A percentile compares a stretch with the other conserved stretches of the same genome.
These are phyloP conservation scores for Neoitamus cyanurus DNA, from an alignment of 2,888 invertebrate species.

Conservation along the genomic window DNA sequence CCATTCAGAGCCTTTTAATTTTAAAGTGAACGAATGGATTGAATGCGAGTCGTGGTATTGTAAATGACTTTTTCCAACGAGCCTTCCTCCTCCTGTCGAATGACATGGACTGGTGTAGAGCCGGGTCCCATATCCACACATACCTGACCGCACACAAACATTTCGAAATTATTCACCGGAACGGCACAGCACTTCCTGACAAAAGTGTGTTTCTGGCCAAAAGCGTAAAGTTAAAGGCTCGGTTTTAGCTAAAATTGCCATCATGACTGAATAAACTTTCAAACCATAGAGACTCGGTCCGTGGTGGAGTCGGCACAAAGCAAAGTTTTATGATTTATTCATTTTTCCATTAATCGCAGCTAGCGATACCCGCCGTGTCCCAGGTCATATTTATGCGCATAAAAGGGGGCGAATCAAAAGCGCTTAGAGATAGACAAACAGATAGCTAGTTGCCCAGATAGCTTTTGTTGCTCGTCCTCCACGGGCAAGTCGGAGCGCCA, in stretches of 20 bases:
- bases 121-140: neutral
- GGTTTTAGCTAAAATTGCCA: conserved; percentile 32
- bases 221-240: conserved; percentile 23
- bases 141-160: neutral
- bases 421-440: conserved; percentile 5
- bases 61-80: neutral
- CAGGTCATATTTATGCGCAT: conserved; percentile 5
- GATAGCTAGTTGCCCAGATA: neutral
- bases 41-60: neutral
- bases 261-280: conserved; percentile 31
- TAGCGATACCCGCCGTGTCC: conserved; percentile 5
- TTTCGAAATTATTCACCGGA: conserved; percentile 21
- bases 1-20: conserved; percentile 4
- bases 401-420: neutral
- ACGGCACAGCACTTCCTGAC: conserved; percentile 6
- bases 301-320: conserved; percentile 26
- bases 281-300: neutral
- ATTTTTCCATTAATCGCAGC: conserved; percentile 49
- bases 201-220: conserved; percentile 21
- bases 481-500: neutral
- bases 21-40: conserved; percentile 7
- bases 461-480: neutral
- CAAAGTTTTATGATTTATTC: conserved; percentile 50
- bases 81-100: neutral
- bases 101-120: neutral